phyloP scores from a whole-genome alignment of 2,888 invertebrate genomes.

The Eurytoma adleriae region DNA sequence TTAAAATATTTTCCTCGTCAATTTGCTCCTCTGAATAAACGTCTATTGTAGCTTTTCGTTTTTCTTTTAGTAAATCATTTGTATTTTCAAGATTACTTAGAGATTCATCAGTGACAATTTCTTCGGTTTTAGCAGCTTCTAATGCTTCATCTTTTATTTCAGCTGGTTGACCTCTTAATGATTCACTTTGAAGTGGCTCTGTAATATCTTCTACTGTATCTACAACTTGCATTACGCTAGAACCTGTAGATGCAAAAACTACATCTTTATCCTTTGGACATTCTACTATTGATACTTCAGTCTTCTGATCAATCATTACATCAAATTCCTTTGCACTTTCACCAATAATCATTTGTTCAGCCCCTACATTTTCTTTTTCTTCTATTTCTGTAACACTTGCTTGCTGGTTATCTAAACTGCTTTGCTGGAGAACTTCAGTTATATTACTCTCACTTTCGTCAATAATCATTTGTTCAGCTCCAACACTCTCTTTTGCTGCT shows the following conservation, averaged over 20 bases:
- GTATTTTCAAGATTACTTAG: background rate
- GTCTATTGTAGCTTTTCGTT: background rate
- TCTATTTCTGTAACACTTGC: constrained; percentile 40
- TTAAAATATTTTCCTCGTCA: background rate
- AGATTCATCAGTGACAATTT: background rate
- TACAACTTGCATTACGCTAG: background rate
- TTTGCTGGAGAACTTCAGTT: background rate
- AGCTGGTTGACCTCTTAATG: background rate
- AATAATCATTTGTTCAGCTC: no score
- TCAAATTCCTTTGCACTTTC: constrained; percentile 27
- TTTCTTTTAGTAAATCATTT: background rate
- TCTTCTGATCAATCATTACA: background rate
- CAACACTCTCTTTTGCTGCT: no score
- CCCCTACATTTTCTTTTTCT: constrained; percentile 36
- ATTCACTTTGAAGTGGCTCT: background rate
- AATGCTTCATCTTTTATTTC: background rate
- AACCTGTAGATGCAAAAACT: background rate
- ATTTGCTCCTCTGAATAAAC: background rate
- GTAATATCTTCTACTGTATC: background rate
- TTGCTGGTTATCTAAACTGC: background rate
- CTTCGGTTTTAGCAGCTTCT: background rate
- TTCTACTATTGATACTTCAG: background rate
- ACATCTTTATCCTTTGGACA: background rate
- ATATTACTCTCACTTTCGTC: no score
- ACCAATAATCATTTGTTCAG: constrained; percentile 48